Base-by-base conservation (phyloP, 2,113 vertebrate species). In the Fregata magnificens region DNA sequence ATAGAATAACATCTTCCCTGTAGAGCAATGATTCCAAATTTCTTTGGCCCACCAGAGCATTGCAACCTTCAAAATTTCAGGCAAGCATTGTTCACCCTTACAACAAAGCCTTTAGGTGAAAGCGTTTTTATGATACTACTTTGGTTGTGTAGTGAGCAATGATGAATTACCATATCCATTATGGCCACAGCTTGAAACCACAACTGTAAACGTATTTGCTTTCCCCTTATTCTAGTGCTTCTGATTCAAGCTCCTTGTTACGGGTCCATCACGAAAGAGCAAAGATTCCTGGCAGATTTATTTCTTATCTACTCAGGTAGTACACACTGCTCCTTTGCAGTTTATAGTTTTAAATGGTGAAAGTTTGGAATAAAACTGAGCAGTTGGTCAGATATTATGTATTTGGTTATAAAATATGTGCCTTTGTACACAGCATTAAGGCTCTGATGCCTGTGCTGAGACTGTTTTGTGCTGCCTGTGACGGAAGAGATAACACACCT, bases 71-170 rank as follows among this genome's bases (percentile, higher is more conserved):
- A 93, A 65, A 79, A 72, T 90, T 85, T 76, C 87, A 96, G 61
- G 84, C 55, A 91, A 95, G 56, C 73, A 47, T 82, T 5, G 0
- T 76, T 95, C 94, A 67, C 73, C 14, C 86, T 87, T 40, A 67
- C 55, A 87, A 94, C 53, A 40, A 91, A 93, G 93, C 91, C 95
- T 96, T 95, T 95, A 96, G 92, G 89, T 91, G 78, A 87, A 93
- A 95, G 86, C 8, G 2, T 91, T 96, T 95, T 94, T 95, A 87
- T 87, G 89, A 63, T 79, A 52, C 45, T 56, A 13, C 83, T 93
- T 91, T 7, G 26, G 61, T 67, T 91, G 45, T 38, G 36, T 36
- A 91, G 89, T 84, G 70, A 79, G 86, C 28, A 65, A 34, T 93
- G 84, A 95, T 69, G 81, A 95, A 95, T 91, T 93, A 93, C 62